phyloP scores from a whole-genome alignment of 1,140 invertebrate genomes.

The Heliconius eleuchia region DNA sequence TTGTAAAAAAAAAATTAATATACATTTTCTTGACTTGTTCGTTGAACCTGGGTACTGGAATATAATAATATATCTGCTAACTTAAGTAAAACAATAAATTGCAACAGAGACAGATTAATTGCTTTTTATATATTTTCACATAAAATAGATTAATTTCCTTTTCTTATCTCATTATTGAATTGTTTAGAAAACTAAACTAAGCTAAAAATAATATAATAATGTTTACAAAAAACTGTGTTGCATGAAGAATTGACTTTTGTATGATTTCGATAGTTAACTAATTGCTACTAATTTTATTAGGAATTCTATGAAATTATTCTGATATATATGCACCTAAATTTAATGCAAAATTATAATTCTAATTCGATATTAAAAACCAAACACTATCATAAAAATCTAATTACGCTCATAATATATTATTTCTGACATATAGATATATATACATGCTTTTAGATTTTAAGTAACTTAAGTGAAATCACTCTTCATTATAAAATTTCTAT shows the following conservation, averaged over 20 bases:
- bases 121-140: background rate
- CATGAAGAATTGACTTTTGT: background rate
- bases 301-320: background rate
- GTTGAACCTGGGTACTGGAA: conserved; percentile 23
- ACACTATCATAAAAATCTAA: background rate
- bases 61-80: background rate
- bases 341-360: no score
- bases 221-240: background rate
- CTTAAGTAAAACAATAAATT: background rate
- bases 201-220: background rate
- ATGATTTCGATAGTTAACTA: background rate
- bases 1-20: conserved; percentile 18
- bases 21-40: conserved; percentile 4
- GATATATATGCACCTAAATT: no score
- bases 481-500: no score
- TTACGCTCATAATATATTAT: no score
- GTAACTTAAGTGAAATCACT: no score
- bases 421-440: no score
- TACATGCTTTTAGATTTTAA: no score
- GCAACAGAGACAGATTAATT: background rate
- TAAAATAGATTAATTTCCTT: background rate
- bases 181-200: background rate
- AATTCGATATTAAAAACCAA: no score
- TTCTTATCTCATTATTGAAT: background rate
- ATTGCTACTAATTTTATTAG: background rate